A percentile compares a stretch with the other conserved stretches of the same genome.
These are phyloP conservation scores for Pseudococcus longispinus DNA, from an alignment of 2,888 invertebrate genomes.

Conservation along the genomic window DNA sequence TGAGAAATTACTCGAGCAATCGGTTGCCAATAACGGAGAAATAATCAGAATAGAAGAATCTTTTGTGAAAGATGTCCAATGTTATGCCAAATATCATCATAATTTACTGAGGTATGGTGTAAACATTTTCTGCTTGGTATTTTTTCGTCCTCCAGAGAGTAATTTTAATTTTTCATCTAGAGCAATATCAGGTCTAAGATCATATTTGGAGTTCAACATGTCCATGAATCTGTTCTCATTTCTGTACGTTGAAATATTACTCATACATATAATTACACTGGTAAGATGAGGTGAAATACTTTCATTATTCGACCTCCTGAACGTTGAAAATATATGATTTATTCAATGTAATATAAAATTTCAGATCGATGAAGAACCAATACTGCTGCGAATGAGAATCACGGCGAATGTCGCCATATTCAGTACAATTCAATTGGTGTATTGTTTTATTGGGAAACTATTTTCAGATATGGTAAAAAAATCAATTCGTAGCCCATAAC, in stretches of 20 bases:
- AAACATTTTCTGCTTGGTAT: no score
- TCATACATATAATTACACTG: not conserved
- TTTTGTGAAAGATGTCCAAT: not conserved
- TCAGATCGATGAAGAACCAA: not conserved
- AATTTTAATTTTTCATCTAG: not conserved
- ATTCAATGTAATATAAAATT: not conserved
- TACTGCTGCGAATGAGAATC: not conserved
- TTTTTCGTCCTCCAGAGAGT: not conserved
- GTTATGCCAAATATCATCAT: not conserved
- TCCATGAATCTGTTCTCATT: not conserved
- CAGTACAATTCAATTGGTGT: not conserved
- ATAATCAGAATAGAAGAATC: not conserved
- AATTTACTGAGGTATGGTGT: not conserved
- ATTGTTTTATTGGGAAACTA: not conserved
- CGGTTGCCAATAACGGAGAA: not conserved
- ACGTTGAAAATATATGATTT: not conserved
- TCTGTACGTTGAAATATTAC: not conserved
- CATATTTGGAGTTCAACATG: constrained; percentile 7
- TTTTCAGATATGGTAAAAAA: not conserved
- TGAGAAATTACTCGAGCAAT: not conserved
- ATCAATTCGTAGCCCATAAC: not conserved
- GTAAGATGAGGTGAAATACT: not conserved
- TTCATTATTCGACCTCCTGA: not conserved
- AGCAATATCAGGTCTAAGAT: not conserved
- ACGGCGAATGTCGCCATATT: not conserved